These are phyloP conservation scores for Oncopeltus fasciatus DNA, from an alignment of 1,140 invertebrate species.

Conservation along the genomic window DNA sequence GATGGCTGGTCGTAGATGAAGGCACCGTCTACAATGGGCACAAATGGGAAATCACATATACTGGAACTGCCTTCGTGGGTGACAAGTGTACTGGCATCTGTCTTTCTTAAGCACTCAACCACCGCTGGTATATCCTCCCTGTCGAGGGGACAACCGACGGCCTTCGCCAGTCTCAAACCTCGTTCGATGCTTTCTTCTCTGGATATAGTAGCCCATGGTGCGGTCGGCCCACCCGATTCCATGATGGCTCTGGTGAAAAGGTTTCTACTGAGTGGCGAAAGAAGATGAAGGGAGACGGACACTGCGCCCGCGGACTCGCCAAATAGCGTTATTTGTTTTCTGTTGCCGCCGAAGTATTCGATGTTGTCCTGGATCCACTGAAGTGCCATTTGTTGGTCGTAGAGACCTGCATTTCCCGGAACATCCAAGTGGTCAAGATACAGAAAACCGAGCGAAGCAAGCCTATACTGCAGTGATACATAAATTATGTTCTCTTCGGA, in stretches of 20 bases:
- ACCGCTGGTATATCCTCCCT: conserved; percentile 49
- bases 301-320: conserved; percentile 93
- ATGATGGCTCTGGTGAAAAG: conserved; percentile 80
- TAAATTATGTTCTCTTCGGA: conserved; percentile 87
- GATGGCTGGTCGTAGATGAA: conserved; percentile 76
- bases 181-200: conserved; percentile 51
- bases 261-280: conserved; percentile 70
- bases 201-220: conserved; percentile 82
- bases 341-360: conserved; percentile 82
- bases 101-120: conserved; percentile 61
- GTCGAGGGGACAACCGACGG: conserved; percentile 68
- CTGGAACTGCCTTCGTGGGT: conserved; percentile 62
- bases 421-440: conserved; percentile 80
- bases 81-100: conserved; percentile 55
- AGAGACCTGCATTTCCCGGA: conserved; percentile 87
- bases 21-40: conserved; percentile 81
- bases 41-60: conserved; percentile 82
- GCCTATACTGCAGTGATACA: conserved; percentile 88
- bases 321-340: conserved; percentile 85
- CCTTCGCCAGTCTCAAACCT: conserved; percentile 67
- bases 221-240: conserved; percentile 66
- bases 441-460: conserved; percentile 82
- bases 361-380: conserved; percentile 92
- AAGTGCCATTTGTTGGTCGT: conserved; percentile 86
- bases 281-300: conserved; percentile 81